Evolutionary conservation across 2,113 vertebrate genomes (phyloP).

Genomic region (Odocoileus virginianus): DNA sequence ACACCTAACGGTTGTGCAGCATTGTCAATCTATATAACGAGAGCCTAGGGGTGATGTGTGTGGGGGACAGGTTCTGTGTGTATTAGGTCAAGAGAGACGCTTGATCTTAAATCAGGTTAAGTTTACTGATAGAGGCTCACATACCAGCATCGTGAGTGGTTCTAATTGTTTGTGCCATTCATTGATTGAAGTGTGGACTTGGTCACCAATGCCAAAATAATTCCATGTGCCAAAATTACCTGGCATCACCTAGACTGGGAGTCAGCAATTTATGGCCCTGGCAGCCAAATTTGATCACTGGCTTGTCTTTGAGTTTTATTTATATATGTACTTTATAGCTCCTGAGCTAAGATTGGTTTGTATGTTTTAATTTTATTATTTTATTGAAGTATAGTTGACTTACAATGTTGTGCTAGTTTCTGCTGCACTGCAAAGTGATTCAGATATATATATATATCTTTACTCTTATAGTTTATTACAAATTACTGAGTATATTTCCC

Average conservation of each 20-base stretch:
- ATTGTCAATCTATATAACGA: not conserved
- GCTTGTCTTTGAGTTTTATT: not conserved
- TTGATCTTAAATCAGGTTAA: not conserved
- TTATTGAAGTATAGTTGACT: not conserved
- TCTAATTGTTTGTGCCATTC: not conserved
- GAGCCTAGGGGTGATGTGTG: not conserved
- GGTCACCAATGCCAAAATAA: not conserved
- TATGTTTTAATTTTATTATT: not conserved
- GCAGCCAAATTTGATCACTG: not conserved
- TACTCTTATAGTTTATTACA: not conserved
- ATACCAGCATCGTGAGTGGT: not conserved
- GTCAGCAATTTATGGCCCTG: not conserved
- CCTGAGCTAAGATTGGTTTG: not conserved
- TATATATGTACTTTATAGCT: not conserved
- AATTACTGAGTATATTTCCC: not conserved
- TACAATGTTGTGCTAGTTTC: not conserved
- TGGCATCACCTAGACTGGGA: not conserved
- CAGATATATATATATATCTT: not conserved
- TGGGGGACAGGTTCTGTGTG: not conserved
- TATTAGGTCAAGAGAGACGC: not conserved
- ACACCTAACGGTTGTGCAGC: rapidly evolving
- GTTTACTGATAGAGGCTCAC: not conserved
- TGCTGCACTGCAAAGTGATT: not conserved
- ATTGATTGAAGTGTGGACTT: not conserved
- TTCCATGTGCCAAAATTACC: not conserved